A percentile compares a stretch with the other conserved stretches of the same genome.
Conservation (phyloP, 2,888 invertebrate species). For the Chloromyia formosa region DNA sequence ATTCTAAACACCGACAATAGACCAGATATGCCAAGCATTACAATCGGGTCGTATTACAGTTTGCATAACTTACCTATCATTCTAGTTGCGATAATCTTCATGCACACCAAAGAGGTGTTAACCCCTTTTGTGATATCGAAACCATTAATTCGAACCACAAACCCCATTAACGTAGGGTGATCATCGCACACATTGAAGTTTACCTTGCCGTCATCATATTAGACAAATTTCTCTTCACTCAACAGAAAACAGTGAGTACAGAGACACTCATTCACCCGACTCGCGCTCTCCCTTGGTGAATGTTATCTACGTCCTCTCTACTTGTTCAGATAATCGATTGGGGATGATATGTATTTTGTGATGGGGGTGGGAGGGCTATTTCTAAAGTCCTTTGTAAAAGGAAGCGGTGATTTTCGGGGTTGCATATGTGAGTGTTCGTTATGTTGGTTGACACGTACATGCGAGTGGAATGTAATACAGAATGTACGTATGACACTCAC, state of each 20-base stretch:
- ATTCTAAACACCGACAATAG: too few species aligned
- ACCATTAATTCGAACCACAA: conserved; percentile 42
- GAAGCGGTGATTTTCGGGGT: background rate
- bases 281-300: background rate
- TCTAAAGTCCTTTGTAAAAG: conserved; percentile 21
- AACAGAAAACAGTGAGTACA: background rate
- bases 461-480: background rate
- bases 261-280: too few species aligned
- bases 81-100: conserved; percentile 30
- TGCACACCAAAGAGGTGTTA: conserved; percentile 37
- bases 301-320: conserved; percentile 2
- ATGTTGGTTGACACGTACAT: background rate
- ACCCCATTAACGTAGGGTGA: conserved; percentile 35
- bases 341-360: conserved; percentile 42
- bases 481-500: background rate
- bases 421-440: background rate
- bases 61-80: too few species aligned
- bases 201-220: conserved; percentile 30
- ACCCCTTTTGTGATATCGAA: conserved; percentile 43
- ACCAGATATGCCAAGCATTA: too few species aligned
- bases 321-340: conserved; percentile 37
- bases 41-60: too few species aligned
- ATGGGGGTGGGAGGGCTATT: conserved; percentile 8
- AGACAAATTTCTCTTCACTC: conserved; percentile 33
- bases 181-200: conserved; percentile 25